Conservation (phyloP, 2,113 vertebrate genomes). For the Lampris megalopsis region DNA sequence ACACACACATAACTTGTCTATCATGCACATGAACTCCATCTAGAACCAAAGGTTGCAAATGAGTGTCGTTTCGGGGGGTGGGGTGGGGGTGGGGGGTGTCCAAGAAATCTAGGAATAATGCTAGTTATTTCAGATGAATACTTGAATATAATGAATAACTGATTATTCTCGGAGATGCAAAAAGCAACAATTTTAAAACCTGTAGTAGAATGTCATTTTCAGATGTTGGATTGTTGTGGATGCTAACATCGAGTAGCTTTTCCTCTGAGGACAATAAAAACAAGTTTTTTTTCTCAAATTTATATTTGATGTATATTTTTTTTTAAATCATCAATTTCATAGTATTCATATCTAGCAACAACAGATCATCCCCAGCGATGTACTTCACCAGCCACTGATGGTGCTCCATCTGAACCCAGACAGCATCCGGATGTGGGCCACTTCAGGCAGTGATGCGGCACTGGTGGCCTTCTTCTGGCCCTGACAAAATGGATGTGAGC, state of each 20-base stretch:
- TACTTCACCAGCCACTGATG: background rate
- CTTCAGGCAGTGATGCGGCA: too few relatives aligned
- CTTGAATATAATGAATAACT: constrained; percentile 19
- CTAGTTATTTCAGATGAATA: constrained; percentile 33
- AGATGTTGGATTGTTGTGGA: background rate
- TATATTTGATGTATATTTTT: background rate
- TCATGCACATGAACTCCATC: background rate
- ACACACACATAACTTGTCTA: constrained; percentile 4
- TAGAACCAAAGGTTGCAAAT: background rate
- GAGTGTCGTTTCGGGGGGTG: background rate
- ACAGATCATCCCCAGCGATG: background rate
- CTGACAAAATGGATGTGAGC: too few relatives aligned
- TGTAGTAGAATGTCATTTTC: background rate
- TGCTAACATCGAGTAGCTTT: background rate
- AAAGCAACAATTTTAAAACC: constrained; percentile 3
- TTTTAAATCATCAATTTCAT: background rate
- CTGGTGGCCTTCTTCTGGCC: too few relatives aligned
- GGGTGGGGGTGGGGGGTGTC: too few relatives aligned
- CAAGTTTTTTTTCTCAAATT: constrained; percentile 36
- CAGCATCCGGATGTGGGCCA: too few relatives aligned
- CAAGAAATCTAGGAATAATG: background rate
- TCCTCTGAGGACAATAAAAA: constrained; percentile 44
- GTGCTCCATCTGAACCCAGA: too few relatives aligned
- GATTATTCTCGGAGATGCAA: constrained; percentile 38
- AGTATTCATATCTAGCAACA: background rate